A percentile compares a stretch with the other conserved stretches of the same genome.
Evolutionary conservation across 2,888 invertebrate species (phyloP).

Genomic region (Pristionchus arcanus): DNA sequence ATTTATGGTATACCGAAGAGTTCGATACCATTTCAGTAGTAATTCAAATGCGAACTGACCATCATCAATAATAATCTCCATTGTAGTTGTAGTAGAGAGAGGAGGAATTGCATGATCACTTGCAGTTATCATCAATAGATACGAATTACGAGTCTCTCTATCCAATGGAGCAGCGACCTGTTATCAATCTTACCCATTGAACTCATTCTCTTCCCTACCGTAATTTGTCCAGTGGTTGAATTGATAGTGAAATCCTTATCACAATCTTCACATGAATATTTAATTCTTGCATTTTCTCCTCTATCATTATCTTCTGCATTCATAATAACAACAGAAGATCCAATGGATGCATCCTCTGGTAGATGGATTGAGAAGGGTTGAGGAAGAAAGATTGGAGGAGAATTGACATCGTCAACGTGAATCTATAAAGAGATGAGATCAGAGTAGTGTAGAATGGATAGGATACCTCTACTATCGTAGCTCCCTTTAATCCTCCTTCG

Average conservation of each 20-base stretch:
- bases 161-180: conserved; percentile 84
- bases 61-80: conserved; percentile 95
- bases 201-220: conserved; percentile 83
- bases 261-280: conserved; percentile 80
- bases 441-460: conserved; percentile 83
- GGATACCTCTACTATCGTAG: conserved; percentile 50
- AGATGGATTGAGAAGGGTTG: conserved; percentile 74
- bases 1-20: conserved; percentile 1
- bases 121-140: conserved; percentile 92
- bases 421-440: conserved; percentile 81
- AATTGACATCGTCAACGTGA: conserved; percentile 84
- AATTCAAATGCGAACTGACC: conserved; percentile 79
- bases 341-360: conserved; percentile 93
- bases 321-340: conserved; percentile 88
- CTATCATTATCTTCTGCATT: conserved; percentile 93
- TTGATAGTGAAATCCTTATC: conserved; percentile 88
- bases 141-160: conserved; percentile 88
- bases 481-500: conserved; percentile 62
- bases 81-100: conserved; percentile 93
- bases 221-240: conserved; percentile 93
- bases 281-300: conserved; percentile 89
- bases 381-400: conserved; percentile 72
- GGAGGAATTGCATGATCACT: conserved; percentile 93
- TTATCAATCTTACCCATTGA: not conserved
- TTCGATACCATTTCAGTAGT: too few relatives aligned